These are phyloP conservation scores for Tubulanus polymorphus DNA, from an alignment of 2,888 invertebrate species.

Conservation along the genomic window DNA sequence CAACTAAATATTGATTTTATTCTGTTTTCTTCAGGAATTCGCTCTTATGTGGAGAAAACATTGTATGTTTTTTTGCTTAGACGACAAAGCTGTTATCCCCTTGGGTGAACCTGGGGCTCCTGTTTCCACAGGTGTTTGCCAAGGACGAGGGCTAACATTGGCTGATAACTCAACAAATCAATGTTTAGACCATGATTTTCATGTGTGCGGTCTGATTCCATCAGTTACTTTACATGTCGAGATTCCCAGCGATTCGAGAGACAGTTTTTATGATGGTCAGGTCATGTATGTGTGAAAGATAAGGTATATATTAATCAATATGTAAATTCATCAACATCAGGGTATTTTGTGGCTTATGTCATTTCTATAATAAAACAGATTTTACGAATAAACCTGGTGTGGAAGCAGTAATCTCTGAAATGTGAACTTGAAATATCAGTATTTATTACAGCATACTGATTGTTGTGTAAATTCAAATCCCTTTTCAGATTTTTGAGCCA, in stretches of 20 bases:
- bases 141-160: not conserved
- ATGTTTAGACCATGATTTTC: not conserved
- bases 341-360: no score
- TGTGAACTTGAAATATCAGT: no score
- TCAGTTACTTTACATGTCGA: not conserved
- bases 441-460: no score
- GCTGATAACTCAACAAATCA: not conserved
- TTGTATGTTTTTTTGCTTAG: not conserved
- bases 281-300: not conserved
- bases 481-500: not conserved
- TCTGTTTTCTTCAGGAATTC: not conserved
- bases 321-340: no score
- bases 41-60: not conserved
- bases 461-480: no score
- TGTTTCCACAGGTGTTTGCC: not conserved
- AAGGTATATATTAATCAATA: no score
- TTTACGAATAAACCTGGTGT: no score
- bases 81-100: not conserved
- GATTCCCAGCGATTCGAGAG: not conserved
- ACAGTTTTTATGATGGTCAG: not conserved
- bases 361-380: no score
- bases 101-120: not conserved
- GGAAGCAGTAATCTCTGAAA: no score
- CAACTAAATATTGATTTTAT: no score
- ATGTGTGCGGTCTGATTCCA: not conserved